Evolutionary conservation across 2,797 vertebrate species (phyloP).

Genomic region (Falco naumanni): DNA sequence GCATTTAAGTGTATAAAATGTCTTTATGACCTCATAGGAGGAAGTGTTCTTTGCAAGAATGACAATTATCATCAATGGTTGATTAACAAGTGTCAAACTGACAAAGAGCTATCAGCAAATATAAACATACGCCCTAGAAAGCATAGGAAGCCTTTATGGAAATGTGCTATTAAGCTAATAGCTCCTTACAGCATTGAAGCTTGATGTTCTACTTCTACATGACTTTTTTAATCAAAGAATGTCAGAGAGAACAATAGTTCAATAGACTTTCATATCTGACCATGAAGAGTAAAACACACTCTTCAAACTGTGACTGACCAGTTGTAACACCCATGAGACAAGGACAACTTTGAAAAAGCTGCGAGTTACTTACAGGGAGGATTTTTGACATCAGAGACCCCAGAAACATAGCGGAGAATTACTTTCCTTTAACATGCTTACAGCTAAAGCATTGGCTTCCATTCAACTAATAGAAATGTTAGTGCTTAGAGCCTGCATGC

Average conservation of each 20-base stretch:
- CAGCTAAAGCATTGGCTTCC: slow-evolving; percentile 65
- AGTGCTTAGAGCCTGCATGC: slow-evolving; percentile 73
- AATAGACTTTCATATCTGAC: background rate
- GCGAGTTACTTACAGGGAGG: slow-evolving; percentile 34
- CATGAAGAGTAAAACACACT: background rate
- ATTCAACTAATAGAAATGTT: slow-evolving; percentile 73
- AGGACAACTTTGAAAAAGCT: slow-evolving; percentile 7
- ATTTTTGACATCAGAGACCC: slow-evolving; percentile 64
- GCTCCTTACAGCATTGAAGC: background rate
- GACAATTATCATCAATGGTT: background rate
- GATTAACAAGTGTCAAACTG: slow-evolving; percentile 39
- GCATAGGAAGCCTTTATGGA: background rate
- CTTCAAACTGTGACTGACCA: background rate
- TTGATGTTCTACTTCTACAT: background rate
- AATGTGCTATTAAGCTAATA: background rate
- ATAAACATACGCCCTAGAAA: background rate
- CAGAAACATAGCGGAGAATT: slow-evolving; percentile 36
- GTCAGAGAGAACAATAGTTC: background rate
- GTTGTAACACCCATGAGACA: background rate
- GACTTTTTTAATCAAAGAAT: slow-evolving; percentile 15
- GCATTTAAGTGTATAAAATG: background rate
- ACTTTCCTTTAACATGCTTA: slow-evolving; percentile 69
- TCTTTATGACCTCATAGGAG: background rate
- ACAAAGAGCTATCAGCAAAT: slow-evolving; percentile 6
- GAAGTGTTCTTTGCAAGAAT: background rate